Conservation (phyloP, 2,797 vertebrate species). For the Lophius americanus region DNA sequence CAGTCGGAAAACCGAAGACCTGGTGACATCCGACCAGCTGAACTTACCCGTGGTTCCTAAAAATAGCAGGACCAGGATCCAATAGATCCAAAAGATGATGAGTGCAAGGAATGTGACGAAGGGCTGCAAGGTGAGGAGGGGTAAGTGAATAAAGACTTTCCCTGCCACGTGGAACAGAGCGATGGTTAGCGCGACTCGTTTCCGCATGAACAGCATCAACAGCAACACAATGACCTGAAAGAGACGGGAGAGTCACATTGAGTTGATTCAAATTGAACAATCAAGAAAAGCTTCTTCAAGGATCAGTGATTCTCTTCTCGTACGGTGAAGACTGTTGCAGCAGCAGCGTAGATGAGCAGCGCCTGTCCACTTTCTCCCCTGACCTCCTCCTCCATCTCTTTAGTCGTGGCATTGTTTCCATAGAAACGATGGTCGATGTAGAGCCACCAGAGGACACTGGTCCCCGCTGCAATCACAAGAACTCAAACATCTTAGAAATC, state of each 20-base stretch:
- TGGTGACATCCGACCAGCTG: not conserved
- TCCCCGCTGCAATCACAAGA: slow-evolving; percentile 83
- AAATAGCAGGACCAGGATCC: slow-evolving; percentile 94
- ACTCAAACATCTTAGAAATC: not conserved
- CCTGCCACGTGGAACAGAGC: slow-evolving; percentile 97
- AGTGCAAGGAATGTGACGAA: slow-evolving; percentile 96
- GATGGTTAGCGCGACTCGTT: slow-evolving; percentile 93
- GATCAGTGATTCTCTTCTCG: not conserved
- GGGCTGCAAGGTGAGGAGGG: slow-evolving; percentile 93
- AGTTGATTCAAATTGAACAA: not conserved
- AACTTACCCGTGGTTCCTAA: slow-evolving; percentile 92
- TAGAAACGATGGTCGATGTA: slow-evolving; percentile 90
- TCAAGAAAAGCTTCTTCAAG: not conserved
- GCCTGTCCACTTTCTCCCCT: slow-evolving; percentile 87
- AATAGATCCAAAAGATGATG: slow-evolving; percentile 94
- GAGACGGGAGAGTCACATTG: not conserved
- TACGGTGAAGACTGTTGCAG: slow-evolving; percentile 92
- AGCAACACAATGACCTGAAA: slow-evolving; percentile 90
- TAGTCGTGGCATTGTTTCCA: slow-evolving; percentile 72
- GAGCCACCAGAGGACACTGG: slow-evolving; percentile 95
- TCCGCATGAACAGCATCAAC: slow-evolving; percentile 96
- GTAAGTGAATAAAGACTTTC: slow-evolving; percentile 95
- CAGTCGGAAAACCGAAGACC: too few relatives aligned
- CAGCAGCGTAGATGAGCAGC: slow-evolving; percentile 91
- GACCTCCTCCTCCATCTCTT: slow-evolving; percentile 67